Conservation (phyloP, 2,888 invertebrate genomes). For the Coenonympha arcania region DNA sequence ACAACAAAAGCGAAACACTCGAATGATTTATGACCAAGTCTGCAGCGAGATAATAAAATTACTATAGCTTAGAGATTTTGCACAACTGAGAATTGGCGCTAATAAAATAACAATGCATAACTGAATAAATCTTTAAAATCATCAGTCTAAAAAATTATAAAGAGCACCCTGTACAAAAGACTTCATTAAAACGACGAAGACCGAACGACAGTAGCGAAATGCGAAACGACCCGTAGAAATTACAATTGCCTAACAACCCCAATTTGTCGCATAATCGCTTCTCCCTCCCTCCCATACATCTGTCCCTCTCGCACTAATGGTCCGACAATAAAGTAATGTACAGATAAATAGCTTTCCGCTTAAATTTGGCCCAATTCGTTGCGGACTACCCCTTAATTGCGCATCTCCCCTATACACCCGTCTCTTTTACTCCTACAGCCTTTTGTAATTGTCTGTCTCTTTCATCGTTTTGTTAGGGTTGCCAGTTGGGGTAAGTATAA, state of each 20-base stretch:
- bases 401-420: constrained; percentile 50
- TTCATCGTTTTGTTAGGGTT: no score
- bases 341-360: constrained; percentile 69
- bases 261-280: constrained; percentile 41
- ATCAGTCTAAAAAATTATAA: background rate
- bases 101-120: no score
- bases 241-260: constrained; percentile 38
- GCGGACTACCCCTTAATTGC: constrained; percentile 67
- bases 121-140: no score
- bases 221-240: constrained; percentile 15
- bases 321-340: constrained; percentile 73
- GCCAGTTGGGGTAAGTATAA: constrained; percentile 62
- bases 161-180: background rate
- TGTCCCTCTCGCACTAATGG: constrained; percentile 57
- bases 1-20: no score
- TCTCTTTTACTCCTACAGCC: constrained; percentile 38
- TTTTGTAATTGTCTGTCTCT: constrained; percentile 30
- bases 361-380: constrained; percentile 71
- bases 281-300: constrained; percentile 23
- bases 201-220: constrained; percentile 14
- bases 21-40: no score
- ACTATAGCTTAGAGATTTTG: no score
- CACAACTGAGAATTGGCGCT: no score
- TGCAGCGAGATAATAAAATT: no score
- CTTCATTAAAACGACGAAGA: constrained; percentile 4